Percentiles rank a stretch among this genome's conserved stretches.
These are phyloP conservation scores for Oophaga sylvatica DNA, from an alignment of 2,797 vertebrate species.

Conservation along the genomic window DNA sequence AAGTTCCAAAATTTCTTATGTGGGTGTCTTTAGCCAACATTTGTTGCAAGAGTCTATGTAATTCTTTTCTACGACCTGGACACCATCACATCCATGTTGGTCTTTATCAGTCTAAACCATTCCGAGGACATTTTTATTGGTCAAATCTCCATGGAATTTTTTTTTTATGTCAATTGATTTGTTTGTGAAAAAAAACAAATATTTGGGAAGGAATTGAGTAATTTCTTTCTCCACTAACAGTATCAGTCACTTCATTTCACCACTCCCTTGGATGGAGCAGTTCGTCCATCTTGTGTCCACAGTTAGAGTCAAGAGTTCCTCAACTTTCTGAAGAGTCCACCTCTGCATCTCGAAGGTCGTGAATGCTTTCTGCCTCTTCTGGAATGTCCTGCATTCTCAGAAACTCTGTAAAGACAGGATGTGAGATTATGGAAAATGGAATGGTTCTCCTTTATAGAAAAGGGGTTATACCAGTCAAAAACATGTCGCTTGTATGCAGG, in stretches of 20 bases:
- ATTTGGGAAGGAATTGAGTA: not conserved
- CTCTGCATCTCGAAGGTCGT: conserved; percentile 72
- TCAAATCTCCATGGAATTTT: not conserved
- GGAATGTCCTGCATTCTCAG: conserved; percentile 92
- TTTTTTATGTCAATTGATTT: not conserved
- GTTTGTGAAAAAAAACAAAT: not conserved
- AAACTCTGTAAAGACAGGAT: conserved; percentile 66
- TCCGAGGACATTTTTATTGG: not conserved
- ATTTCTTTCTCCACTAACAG: conserved; percentile 6
- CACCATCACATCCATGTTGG: not conserved
- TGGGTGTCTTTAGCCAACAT: not conserved
- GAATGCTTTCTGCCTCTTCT: conserved; percentile 84
- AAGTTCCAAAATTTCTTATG: not conserved
- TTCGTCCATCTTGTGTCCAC: conserved; percentile 11
- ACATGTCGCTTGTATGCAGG: no score
- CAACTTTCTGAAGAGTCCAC: conserved; percentile 67
- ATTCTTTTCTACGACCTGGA: not conserved
- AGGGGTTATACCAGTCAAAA: no score
- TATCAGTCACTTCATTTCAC: conserved; percentile 34
- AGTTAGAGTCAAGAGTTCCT: conserved; percentile 62
- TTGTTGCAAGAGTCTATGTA: not conserved
- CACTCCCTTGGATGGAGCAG: conserved; percentile 37
- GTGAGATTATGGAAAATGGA: not conserved
- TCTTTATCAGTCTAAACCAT: not conserved
- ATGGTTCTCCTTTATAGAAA: no score